phyloP scores from a whole-genome alignment of 2,888 invertebrate genomes.

The Hirudinaria manillensis region DNA sequence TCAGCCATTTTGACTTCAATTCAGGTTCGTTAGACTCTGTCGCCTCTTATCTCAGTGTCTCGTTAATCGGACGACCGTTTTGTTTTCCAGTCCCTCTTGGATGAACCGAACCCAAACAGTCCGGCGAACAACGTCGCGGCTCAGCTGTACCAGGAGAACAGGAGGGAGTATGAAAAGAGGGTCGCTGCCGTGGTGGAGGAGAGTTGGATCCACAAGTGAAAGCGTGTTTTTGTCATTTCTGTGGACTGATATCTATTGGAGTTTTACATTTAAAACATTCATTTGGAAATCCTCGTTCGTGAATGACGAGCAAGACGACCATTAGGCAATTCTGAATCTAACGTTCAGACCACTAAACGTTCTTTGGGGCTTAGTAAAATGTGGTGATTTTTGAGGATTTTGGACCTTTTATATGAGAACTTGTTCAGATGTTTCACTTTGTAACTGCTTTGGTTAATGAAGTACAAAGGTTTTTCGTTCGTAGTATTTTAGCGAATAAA shows the following conservation, averaged over 20 bases:
- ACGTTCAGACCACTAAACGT: too few relatives aligned
- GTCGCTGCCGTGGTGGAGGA: slow-evolving; percentile 99
- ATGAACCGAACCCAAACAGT: slow-evolving; percentile 99
- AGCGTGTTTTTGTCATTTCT: neutral
- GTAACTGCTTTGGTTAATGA: too few relatives aligned
- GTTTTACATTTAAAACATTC: too few relatives aligned
- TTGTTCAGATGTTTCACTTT: too few relatives aligned
- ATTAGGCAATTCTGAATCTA: too few relatives aligned
- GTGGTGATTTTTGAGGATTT: too few relatives aligned
- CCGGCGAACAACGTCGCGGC: slow-evolving; percentile 99
- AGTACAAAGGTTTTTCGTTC: too few relatives aligned
- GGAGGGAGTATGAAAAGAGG: slow-evolving; percentile 97
- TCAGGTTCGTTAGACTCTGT: slow-evolving; percentile 66
- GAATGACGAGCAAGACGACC: too few relatives aligned
- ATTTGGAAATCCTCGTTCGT: too few relatives aligned
- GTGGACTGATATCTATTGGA: neutral
- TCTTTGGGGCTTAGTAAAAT: too few relatives aligned
- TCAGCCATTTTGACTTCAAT: slow-evolving; percentile 99
- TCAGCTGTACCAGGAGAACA: slow-evolving; percentile 96
- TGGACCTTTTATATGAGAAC: too few relatives aligned
- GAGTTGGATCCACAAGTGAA: slow-evolving; percentile 65
- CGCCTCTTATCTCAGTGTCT: neutral
- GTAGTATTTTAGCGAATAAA: too few relatives aligned
- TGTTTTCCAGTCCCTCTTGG: slow-evolving; percentile 81
- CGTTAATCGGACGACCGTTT: neutral